Conservation (phyloP, 92 coral and sea anemone genomes). For the Actinernus sp. region DNA sequence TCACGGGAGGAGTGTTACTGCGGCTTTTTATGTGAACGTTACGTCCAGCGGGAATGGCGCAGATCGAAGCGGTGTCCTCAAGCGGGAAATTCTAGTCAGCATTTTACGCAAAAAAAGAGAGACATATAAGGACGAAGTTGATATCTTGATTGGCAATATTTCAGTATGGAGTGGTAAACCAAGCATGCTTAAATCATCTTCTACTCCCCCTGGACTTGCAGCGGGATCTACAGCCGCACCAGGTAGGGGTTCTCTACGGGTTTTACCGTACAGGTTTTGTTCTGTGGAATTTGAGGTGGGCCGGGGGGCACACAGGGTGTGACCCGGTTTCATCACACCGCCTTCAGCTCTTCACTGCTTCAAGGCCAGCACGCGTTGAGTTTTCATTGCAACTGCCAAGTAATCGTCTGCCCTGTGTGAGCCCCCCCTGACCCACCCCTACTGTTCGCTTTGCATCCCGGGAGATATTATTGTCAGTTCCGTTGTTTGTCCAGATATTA, state of each 20-base stretch:
- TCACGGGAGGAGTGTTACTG: conserved; percentile 18
- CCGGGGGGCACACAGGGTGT: conserved; percentile 67
- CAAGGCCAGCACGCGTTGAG: conserved; percentile 19
- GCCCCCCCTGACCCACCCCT: conserved; percentile 46
- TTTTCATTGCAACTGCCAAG: conserved; percentile 29
- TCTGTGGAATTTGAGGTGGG: conserved; percentile 20
- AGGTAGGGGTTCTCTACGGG: conserved; percentile 30
- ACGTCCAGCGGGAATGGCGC: conserved; percentile 44
- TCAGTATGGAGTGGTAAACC: conserved; percentile 32
- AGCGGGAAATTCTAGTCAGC: conserved; percentile 47
- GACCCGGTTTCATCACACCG: conserved; percentile 29
- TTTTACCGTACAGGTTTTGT: too few relatives aligned
- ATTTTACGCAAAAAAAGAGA: conserved; percentile 57
- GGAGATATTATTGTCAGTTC: too few relatives aligned
- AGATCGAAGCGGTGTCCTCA: conserved; percentile 59
- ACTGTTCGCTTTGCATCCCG: background rate
- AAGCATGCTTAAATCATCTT: background rate
- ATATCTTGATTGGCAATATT: conserved; percentile 62
- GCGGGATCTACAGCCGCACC: conserved; percentile 11
- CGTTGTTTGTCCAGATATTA: too few relatives aligned
- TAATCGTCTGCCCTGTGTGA: conserved; percentile 58
- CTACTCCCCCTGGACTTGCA: too few relatives aligned
- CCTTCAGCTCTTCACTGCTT: conserved; percentile 16
- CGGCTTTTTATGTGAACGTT: conserved; percentile 71
- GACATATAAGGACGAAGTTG: conserved; percentile 47